Evolutionary conservation across 2,113 vertebrate genomes (phyloP).

Genomic region (Bubalus kerabau): DNA sequence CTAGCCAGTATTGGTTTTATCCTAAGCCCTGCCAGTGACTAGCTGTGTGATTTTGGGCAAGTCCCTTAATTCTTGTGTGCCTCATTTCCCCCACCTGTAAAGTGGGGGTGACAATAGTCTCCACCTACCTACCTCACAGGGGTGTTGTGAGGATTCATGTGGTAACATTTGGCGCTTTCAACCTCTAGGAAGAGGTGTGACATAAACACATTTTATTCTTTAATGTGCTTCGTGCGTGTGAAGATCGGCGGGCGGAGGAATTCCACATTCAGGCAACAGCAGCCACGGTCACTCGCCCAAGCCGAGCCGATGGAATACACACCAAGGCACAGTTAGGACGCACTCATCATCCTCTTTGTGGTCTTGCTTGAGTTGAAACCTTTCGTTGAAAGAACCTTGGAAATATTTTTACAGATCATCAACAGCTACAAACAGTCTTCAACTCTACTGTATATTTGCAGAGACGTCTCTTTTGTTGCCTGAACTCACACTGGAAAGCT

Average conservation of each 20-base stretch:
- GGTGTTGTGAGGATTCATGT: slow-evolving; percentile 69
- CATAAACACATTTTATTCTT: slow-evolving; percentile 16
- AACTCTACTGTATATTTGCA: background rate
- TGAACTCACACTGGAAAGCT: background rate
- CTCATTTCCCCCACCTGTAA: slow-evolving; percentile 63
- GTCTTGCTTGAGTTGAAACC: slow-evolving; percentile 10
- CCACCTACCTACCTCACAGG: slow-evolving; percentile 76
- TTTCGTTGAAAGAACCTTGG: slow-evolving; percentile 2
- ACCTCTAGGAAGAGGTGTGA: slow-evolving; percentile 23
- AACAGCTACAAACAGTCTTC: background rate
- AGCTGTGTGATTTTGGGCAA: slow-evolving; percentile 51
- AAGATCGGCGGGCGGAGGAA: background rate
- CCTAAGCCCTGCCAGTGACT: slow-evolving; percentile 46
- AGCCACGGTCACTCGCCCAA: background rate
- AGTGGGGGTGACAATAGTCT: slow-evolving; percentile 59
- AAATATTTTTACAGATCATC: background rate
- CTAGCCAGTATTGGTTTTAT: slow-evolving; percentile 21
- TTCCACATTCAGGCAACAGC: background rate
- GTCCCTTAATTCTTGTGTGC: slow-evolving; percentile 63
- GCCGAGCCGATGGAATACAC: background rate
- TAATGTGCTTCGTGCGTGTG: background rate
- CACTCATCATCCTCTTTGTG: background rate
- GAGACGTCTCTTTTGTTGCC: background rate
- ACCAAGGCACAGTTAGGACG: background rate
- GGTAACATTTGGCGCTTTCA: slow-evolving; percentile 29